Base-by-base conservation (phyloP, 2,113 vertebrate species). In the Chunga burmeisteri region DNA sequence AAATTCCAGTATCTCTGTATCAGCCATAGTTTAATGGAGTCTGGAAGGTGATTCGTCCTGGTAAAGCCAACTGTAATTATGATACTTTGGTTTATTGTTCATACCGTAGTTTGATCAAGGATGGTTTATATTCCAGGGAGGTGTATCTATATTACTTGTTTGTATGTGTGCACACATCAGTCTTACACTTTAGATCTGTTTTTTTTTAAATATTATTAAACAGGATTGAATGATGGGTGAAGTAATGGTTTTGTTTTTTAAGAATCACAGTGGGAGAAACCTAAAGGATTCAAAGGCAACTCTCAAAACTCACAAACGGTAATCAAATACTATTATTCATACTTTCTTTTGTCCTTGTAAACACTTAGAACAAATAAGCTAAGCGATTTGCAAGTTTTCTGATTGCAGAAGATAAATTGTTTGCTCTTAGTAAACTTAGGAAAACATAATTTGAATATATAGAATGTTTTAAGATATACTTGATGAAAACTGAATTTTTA, bases 201-300 rank as follows among this genome's bases (percentile, higher is more conserved):
- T 92, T 81, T 52, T 65, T 46, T 32, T 65, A 74, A 92, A 46
- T 30, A 70, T 66, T 81, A 66, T 65, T 74, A 73, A 93, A 42
- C 15, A 16, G 15, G 47, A 67, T 73, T 75, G 59, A 84, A 30
- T 72, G 36, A 66, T 86, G 81, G 71, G 29, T 96, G 6, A 84
- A 97, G 58, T 91, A 15, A 15, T 92, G 12, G 30, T 95, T 68
- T 89, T 96, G 79, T 94, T 96, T 65, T 97, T 98, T 95, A 96
- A 98, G 98, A 98, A 94, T 98, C 98, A 53, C 98, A 98, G 58
- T 98, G 98, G 98, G 98, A 98, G 94, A 98, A 98, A 88, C 98
- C 98, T 42, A 98, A 98, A 98, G 98, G 98, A 98, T 98, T 98
- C 96, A 94, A 97, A 95, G 98, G 97, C 93, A 98, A 93, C 90